Base-by-base conservation (phyloP, 2,797 vertebrate species). In the Rhynchonycteris naso region DNA sequence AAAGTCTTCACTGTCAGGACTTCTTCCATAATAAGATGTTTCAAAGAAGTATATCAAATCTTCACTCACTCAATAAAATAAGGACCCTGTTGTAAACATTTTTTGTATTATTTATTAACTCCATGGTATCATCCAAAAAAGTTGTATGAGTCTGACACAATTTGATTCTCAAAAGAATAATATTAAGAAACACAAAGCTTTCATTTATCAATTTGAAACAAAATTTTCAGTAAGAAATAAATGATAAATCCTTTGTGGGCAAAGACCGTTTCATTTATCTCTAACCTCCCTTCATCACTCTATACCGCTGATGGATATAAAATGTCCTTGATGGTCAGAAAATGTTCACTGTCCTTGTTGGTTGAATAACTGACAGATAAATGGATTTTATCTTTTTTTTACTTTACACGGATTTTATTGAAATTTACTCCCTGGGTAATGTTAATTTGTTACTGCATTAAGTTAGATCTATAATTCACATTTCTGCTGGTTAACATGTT, bases 381-480 rank as follows among this genome's bases (percentile, higher is more conserved):
- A 88, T 16, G 6, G 50, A 1, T 21, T 56, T 84, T 80, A 58
- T 74, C 16, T 43, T 72, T 76, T 92, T 87, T 50, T n/a, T 59
- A 43, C 71, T 86, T 90, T 80, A 83, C 79, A 66, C 87, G 22
- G 26, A 71, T 68, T 91, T 78, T 89, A 74, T 61, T 88, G 38
- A 90, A 83, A 69, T 81, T 43, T 80, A 88, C 47, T 81, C 30
- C 22, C 33, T 74, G 5, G 21, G 4, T 58, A 91, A 63, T 80
- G 47, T 72, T 90, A 76, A 61, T 56, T 19, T 75, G 10, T 83
- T 90, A 58, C 18, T 91, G 7, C 26, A 78, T 30, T 82, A 56
- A 80, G 30, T 50, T 22, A 71, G 43, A 85, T 79, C 50, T 89
- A 21, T 72, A 76, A 66, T 86, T 88, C 52, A 85, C 30, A 91